phyloP scores from a whole-genome alignment of 2,113 vertebrate genomes.

The Platysteira castanea region DNA sequence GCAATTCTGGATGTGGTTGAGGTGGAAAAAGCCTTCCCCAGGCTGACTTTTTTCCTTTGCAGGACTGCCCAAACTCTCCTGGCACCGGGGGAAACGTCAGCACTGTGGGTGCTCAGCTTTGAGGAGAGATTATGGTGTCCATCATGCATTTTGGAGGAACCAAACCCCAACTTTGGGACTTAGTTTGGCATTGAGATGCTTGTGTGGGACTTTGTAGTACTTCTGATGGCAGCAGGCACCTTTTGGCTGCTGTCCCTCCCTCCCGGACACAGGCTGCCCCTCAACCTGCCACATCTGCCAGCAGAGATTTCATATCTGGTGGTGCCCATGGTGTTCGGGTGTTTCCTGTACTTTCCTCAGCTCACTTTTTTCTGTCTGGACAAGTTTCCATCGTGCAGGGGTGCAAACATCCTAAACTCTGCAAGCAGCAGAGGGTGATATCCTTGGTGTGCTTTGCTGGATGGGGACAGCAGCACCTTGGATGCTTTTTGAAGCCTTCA shows the following conservation, averaged over 20 bases:
- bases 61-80: background rate
- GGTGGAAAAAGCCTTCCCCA: background rate
- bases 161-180: background rate
- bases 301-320: background rate
- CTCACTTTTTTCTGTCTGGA: background rate
- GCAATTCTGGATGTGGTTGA: background rate
- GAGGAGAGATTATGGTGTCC: background rate
- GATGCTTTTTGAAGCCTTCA: background rate
- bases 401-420: background rate
- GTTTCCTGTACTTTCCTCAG: background rate
- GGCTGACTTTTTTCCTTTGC: background rate
- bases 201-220: background rate
- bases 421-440: background rate
- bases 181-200: background rate
- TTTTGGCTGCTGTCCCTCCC: background rate
- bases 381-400: fast-evolving
- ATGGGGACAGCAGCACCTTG: background rate
- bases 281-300: background rate
- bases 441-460: fast-evolving
- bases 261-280: background rate
- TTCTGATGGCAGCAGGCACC: too few species aligned
- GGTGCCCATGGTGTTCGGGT: background rate
- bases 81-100: background rate
- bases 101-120: background rate
- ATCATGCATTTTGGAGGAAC: fast-evolving